Conservation (phyloP, 2,797 vertebrate genomes). For the Dipus sagitta region DNA sequence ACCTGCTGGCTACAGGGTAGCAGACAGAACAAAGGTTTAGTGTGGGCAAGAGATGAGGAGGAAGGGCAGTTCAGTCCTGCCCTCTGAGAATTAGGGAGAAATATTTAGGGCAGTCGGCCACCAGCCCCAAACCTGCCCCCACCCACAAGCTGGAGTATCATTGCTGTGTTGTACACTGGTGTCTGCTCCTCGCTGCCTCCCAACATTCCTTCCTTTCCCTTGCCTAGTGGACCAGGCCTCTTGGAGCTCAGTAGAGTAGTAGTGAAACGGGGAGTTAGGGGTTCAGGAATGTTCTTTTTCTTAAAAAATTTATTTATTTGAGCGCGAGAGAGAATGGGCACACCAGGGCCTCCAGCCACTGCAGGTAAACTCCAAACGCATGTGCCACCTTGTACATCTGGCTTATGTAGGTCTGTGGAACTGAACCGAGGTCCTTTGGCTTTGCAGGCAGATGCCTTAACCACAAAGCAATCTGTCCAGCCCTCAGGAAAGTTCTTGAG, state of each 20-base stretch:
- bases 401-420: too few relatives aligned
- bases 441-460: too few relatives aligned
- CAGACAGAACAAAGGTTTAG: not conserved
- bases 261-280: too few relatives aligned
- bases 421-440: too few relatives aligned
- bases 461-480: too few relatives aligned
- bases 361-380: too few relatives aligned
- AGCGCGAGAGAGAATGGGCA: too few relatives aligned
- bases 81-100: not conserved
- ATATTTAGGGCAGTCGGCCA: not conserved
- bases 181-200: not conserved
- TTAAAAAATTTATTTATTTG: too few relatives aligned
- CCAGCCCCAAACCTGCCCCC: not conserved
- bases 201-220: not conserved
- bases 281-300: too few relatives aligned
- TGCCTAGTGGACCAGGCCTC: accelerated
- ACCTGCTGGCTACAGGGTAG: not conserved
- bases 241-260: not conserved
- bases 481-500: too few relatives aligned
- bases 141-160: not conserved
- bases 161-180: not conserved
- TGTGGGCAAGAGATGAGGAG: not conserved
- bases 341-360: too few relatives aligned
- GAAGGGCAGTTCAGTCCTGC: not conserved
- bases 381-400: too few relatives aligned